Conservation (phyloP, 2,113 vertebrate species). For the Pseudolaguvia tuberculata region DNA sequence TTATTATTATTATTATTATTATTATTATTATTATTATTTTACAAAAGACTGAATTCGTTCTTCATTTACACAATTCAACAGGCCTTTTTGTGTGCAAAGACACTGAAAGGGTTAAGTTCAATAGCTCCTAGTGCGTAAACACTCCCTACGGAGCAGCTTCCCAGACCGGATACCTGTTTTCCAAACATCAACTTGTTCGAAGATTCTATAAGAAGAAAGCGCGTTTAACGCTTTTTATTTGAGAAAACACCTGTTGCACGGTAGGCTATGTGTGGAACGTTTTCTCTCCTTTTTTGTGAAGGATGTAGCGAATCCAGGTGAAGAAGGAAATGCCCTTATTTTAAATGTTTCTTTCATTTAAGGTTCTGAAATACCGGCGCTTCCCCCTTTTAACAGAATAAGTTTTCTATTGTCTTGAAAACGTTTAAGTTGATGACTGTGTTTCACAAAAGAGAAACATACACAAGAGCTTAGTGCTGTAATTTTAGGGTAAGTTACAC, state of each 20-base stretch:
- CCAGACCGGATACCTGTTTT: conserved; percentile 58
- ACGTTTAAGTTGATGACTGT: neutral
- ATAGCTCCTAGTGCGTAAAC: conserved; percentile 45
- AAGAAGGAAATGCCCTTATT: neutral
- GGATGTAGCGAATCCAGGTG: conserved; percentile 7
- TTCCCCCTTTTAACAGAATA: no score
- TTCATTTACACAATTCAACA: neutral
- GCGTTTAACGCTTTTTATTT: neutral
- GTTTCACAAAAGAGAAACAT: no score
- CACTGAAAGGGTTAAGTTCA: conserved; percentile 59
- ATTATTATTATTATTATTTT: no score
- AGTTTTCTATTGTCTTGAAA: neutral
- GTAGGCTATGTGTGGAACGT: neutral
- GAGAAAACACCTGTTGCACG: conserved; percentile 2
- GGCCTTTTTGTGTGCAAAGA: neutral
- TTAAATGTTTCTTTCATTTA: neutral
- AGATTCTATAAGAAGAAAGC: neutral
- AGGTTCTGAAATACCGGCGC: neutral
- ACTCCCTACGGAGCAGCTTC: conserved; percentile 60
- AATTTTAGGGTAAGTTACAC: neutral
- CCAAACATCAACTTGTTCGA: conserved; percentile 7
- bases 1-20: no score
- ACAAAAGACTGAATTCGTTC: no score
- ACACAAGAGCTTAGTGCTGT: neutral
- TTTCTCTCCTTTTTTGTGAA: neutral